Base-by-base conservation (phyloP, 2,888 invertebrate genomes). In the Coecobrya sp. region DNA sequence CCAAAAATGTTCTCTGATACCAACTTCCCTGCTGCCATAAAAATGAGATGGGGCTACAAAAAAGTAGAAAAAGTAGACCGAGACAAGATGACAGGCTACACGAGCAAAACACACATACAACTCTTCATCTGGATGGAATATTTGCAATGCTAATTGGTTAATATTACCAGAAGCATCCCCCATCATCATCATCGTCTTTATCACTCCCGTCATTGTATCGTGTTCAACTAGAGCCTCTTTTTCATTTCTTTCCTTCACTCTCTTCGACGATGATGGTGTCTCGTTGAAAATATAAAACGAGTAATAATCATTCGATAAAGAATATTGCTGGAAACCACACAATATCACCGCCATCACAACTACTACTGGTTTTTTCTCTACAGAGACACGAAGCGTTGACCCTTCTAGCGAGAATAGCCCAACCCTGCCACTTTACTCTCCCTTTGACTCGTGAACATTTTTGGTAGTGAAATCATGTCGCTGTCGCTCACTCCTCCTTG, bases 91-190 rank as follows among this genome's bases (percentile, higher is more conserved):
- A 49, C 49, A 49, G 49, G 25, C 13, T 49, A 49, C 45, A 49
- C 22, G 11, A 25, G 65, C 27, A 65, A 16, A 65, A 19, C 45
- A 85, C n/a, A 73, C 19, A 49, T 19, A 25, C n/a, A 45, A 49
- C 13, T 49, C 25, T 49, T 68, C n/a, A 68, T 13, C 22, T 84
- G 49, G 30, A 25, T 49, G 65, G 52, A 42, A 25, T 49, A 79
- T 81, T 88, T 88, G 88, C 88, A 79, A 81, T 88, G 88, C 88
- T 88, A 88, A 88, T 88, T 81, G 36, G 5, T 25, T 16, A 45
- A 62, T 19, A 49, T 55, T 55, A 25, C 85, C 45, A 86, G 65
- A 25, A 70, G 45, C 68, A 65, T n/a, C 65, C 70, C 36, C 5
- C 70, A 36, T 42, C 42, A 42, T 68, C 68, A 25, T 27, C 45